Evolutionary conservation across 2,888 invertebrate species (phyloP).

Genomic region (Marasmarcha lunaedactyla): DNA sequence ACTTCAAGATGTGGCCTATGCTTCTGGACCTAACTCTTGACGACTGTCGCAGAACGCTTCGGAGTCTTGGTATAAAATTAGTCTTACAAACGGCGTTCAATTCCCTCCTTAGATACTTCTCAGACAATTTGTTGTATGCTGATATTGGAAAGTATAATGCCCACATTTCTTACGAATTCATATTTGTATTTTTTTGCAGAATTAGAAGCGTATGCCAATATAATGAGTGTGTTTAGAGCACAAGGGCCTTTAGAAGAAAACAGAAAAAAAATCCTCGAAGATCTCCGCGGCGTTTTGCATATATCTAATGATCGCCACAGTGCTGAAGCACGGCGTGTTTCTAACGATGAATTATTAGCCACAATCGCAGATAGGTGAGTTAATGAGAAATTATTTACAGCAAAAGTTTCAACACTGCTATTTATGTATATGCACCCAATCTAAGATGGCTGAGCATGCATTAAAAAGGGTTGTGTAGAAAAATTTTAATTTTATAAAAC

Average conservation of each 20-base stretch:
- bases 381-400: neutral
- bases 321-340: constrained; percentile 91
- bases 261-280: constrained; percentile 86
- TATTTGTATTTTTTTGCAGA: constrained; percentile 68
- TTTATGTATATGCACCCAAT: constrained; percentile 22
- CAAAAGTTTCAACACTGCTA: no score
- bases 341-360: constrained; percentile 90
- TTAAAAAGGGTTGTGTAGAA: constrained; percentile 15
- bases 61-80: constrained; percentile 83
- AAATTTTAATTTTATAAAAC: constrained; percentile 17
- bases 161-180: neutral
- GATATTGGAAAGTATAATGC: no score
- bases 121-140: no score
- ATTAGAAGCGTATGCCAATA: constrained; percentile 91
- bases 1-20: constrained; percentile 72
- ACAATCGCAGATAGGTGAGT: constrained; percentile 92
- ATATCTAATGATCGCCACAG: constrained; percentile 92
- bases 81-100: constrained; percentile 61
- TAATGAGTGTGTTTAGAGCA: constrained; percentile 91
- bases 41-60: constrained; percentile 88
- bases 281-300: constrained; percentile 84
- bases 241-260: constrained; percentile 89
- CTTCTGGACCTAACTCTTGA: constrained; percentile 87
- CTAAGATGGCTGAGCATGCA: constrained; percentile 54
- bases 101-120: constrained; percentile 45